phyloP scores from a whole-genome alignment of 2,888 invertebrate species.

The Orchestes rusci region DNA sequence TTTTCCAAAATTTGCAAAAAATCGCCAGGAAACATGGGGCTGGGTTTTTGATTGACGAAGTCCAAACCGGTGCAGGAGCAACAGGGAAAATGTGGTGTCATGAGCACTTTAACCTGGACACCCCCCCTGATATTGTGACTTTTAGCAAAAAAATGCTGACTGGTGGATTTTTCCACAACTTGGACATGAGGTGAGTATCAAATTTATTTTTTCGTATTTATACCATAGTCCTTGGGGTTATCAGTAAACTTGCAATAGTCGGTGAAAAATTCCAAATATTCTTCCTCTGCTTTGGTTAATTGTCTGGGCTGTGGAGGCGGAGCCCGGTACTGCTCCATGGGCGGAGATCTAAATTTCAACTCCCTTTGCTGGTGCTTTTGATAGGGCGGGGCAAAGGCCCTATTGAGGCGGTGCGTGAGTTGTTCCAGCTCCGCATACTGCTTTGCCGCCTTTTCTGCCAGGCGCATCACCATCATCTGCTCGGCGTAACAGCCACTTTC shows the following conservation, averaged over 20 bases:
- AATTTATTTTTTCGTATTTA: slow-evolving; percentile 25
- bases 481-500: slow-evolving; percentile 48
- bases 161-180: slow-evolving; percentile 84
- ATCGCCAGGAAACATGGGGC: slow-evolving; percentile 67
- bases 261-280: slow-evolving; percentile 37
- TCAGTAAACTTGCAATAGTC: slow-evolving; percentile 35
- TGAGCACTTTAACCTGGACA: slow-evolving; percentile 80
- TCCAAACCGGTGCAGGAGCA: slow-evolving; percentile 95
- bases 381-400: slow-evolving; percentile 42
- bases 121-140: slow-evolving; percentile 88
- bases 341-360: slow-evolving; percentile 35
- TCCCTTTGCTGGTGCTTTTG: slow-evolving; percentile 27
- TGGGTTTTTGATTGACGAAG: slow-evolving; percentile 89
- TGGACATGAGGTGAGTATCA: slow-evolving; percentile 59
- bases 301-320: slow-evolving; percentile 30
- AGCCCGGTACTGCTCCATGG: slow-evolving; percentile 30
- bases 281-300: slow-evolving; percentile 34
- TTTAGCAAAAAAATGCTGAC: slow-evolving; percentile 98
- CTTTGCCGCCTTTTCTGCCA: slow-evolving; percentile 50
- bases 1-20: slow-evolving; percentile 78
- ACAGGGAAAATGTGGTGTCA: slow-evolving; percentile 99
- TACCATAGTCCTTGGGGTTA: slow-evolving; percentile 31
- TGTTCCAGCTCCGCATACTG: slow-evolving; percentile 50
- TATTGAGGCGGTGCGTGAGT: slow-evolving; percentile 45
- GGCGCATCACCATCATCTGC: slow-evolving; percentile 47